Percentiles rank a stretch among this genome's conserved stretches.
phyloP scores from a whole-genome alignment of 2,888 invertebrate genomes.

The Eupithecia pulchellata region DNA sequence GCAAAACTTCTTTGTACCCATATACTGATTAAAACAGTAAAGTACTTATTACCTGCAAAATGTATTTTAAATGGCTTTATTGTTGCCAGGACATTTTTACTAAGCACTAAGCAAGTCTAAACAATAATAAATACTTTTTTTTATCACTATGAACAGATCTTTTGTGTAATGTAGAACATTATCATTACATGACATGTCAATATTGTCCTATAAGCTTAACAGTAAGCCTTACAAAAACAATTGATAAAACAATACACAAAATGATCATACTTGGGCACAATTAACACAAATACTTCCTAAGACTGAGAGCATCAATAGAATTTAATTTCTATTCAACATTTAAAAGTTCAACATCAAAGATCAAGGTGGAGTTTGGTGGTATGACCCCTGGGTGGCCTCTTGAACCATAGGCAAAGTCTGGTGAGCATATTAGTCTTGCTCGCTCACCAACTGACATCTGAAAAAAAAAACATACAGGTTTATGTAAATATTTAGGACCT shows the following conservation, averaged over 20 bases:
- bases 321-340: conserved; percentile 88
- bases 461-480: conserved; percentile 28
- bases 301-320: neutral
- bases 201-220: neutral
- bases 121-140: neutral
- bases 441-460: conserved; percentile 98
- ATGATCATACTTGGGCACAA: neutral
- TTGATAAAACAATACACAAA: neutral
- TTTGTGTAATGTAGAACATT: neutral
- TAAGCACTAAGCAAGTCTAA: neutral
- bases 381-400: conserved; percentile 97
- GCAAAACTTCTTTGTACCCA: neutral
- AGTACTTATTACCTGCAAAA: neutral
- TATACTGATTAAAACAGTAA: neutral
- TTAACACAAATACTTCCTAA: neutral
- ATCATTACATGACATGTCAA: neutral
- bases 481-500: neutral
- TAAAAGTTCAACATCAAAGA: conserved; percentile 98
- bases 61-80: neutral
- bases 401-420: conserved; percentile 97
- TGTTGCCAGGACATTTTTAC: neutral
- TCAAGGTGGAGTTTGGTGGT: conserved; percentile 96
- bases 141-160: neutral
- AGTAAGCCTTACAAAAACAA: neutral
- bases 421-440: conserved; percentile 95